phyloP scores from a whole-genome alignment of 2,113 vertebrate genomes.

The Glaucidium brasilianum region DNA sequence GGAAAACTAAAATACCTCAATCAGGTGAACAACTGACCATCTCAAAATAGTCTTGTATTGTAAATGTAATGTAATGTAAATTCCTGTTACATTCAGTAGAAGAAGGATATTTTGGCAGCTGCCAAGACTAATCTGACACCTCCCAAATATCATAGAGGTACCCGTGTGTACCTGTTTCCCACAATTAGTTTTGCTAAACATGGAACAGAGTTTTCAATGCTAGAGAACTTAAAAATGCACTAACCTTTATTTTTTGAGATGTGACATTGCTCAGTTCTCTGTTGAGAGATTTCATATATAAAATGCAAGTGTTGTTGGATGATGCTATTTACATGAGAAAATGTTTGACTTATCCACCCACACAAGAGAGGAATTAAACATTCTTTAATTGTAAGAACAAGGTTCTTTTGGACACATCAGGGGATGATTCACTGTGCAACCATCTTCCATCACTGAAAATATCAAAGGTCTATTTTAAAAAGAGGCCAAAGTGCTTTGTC shows the following conservation, averaged over 20 bases:
- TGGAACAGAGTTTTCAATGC: background rate
- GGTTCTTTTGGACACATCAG: background rate
- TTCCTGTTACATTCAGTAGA: rapidly evolving
- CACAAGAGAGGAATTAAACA: background rate
- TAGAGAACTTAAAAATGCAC: background rate
- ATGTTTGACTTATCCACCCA: background rate
- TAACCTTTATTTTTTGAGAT: background rate
- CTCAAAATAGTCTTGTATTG: background rate
- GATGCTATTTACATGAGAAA: background rate
- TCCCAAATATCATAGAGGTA: background rate
- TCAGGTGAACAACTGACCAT: background rate
- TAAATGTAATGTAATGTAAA: background rate
- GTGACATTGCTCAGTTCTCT: background rate
- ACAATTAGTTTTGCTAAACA: background rate
- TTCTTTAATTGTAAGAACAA: background rate
- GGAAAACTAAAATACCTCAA: background rate
- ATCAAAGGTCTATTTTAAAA: constrained; percentile 37
- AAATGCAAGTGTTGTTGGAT: background rate
- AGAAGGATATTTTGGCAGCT: background rate
- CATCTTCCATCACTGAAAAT: background rate
- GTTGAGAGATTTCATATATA: background rate
- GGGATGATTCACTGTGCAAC: background rate
- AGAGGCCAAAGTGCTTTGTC: background rate
- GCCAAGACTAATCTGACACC: background rate
- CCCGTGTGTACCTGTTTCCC: background rate